Evolutionary conservation across 2,888 invertebrate species (phyloP).

Genomic region (Cerastis rubricosa): DNA sequence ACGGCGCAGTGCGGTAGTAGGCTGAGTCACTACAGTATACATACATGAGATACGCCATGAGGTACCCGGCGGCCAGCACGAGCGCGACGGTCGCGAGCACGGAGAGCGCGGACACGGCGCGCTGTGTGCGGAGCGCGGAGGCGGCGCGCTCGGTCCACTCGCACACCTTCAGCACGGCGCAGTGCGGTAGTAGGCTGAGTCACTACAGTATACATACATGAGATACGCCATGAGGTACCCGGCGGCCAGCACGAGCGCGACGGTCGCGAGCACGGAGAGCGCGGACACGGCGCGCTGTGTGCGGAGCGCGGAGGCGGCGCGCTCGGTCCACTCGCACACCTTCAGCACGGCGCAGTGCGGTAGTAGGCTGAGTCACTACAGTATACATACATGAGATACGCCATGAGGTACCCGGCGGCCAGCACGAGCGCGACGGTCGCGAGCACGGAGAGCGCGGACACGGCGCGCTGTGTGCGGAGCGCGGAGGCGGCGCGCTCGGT

Average conservation of each 20-base stretch:
- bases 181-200: no score
- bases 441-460: constrained; percentile 88
- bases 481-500: constrained; percentile 86
- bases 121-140: no score
- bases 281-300: no score
- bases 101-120: constrained; percentile 74
- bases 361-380: no score
- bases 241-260: constrained; percentile 92
- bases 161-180: constrained; percentile 80
- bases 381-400: constrained; percentile 80
- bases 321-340: no score
- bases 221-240: constrained; percentile 95
- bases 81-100: constrained; percentile 95
- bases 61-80: constrained; percentile 93
- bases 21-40: no score
- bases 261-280: constrained; percentile 93
- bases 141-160: constrained; percentile 86
- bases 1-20: no score
- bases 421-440: constrained; percentile 94
- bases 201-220: constrained; percentile 12
- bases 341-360: constrained; percentile 10
- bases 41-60: no score
- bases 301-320: no score
- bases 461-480: constrained; percentile 87
- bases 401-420: constrained; percentile 95